Evolutionary conservation across 2,113 vertebrate species (phyloP), one percentile per base, ranked within the genome.

Genomic region (Geococcyx californianus): DNA sequence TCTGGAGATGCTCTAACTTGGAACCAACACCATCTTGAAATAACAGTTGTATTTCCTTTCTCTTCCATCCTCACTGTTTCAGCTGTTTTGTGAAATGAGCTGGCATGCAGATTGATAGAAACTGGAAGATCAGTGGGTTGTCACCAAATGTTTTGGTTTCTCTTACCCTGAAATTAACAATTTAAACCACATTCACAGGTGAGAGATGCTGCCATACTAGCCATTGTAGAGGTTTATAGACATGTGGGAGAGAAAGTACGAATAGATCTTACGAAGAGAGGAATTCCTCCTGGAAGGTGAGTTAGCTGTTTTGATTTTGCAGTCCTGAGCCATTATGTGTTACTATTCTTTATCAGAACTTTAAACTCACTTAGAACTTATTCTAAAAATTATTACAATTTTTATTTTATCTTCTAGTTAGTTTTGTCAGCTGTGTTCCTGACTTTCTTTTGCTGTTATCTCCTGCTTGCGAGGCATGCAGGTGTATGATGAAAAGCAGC

Each of bases 211-310:
- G 98, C 99, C 79, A 96, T 98, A 88, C 94, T 97, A 60, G 95
- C 99, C 12, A 77, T 99, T 79, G 98, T 99, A 96, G 99, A 99
- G 88, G 98, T 99, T 93, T 99, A 99, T 93, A 98, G 98, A 87
- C 98, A 99, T 79, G 98, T 99, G 42, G 99, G 99, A 84, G 99
- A 99, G 82, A 98, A 97, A 97, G 98, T 99, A 69, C 97, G 98
- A 93, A 74, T 95, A 79, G 99, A 99, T 93, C 98, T 99, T 88
- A 97, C 44, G 11, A 99, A 99, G 92, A 98, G 98, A 97, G 99
- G 98, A 91, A 97, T 99, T 94, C 98, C 98, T 52, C 97, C 98
- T 93, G 98, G 98, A 86, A 98, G 99, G 99, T 99, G 96, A 98
- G 98, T 97, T 62, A 52, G 3, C 33, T 58, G 10, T 26, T 87